These are phyloP conservation scores for Acrossocheilus fasciatus DNA, from an alignment of 2,797 vertebrate species.

Conservation along the genomic window DNA sequence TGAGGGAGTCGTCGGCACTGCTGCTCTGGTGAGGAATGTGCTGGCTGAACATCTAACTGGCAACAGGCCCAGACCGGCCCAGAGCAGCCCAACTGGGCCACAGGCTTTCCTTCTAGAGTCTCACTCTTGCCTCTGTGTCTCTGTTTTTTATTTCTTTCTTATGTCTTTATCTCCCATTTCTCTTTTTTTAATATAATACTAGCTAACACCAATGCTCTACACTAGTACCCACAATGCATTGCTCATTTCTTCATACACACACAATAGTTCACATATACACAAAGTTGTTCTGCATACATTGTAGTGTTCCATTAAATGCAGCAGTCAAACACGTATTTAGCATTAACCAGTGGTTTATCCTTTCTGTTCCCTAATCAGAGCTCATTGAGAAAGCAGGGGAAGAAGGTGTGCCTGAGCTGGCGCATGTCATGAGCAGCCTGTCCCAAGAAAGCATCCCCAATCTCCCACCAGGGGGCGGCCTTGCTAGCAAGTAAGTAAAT, in stretches of 20 bases:
- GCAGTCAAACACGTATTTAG: not conserved
- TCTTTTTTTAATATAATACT: constrained; percentile 30
- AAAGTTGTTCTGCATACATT: not conserved
- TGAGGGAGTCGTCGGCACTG: constrained; percentile 53
- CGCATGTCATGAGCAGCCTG: constrained; percentile 94
- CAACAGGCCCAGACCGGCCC: constrained; percentile 69
- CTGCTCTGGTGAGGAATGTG: constrained; percentile 71
- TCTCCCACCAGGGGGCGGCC: constrained; percentile 96
- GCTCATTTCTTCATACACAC: not conserved
- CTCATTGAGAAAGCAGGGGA: constrained; percentile 91
- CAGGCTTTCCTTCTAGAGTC: constrained; percentile 59
- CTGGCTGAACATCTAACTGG: constrained; percentile 79
- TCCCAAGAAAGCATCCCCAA: constrained; percentile 94
- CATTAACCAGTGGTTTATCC: constrained; percentile 28
- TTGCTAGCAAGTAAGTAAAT: constrained; percentile 95
- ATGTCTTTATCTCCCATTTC: not conserved
- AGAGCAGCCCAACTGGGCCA: constrained; percentile 63
- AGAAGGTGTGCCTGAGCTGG: constrained; percentile 94
- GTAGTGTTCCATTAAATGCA: not conserved
- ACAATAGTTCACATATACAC: constrained; percentile 10
- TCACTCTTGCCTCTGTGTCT: constrained; percentile 12
- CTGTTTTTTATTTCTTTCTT: not conserved
- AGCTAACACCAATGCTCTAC: not conserved
- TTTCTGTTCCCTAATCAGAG: constrained; percentile 72
- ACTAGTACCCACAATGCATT: not conserved